Evolutionary conservation across 2,888 invertebrate species (phyloP).

Genomic region (Mechanitis messenoides): DNA sequence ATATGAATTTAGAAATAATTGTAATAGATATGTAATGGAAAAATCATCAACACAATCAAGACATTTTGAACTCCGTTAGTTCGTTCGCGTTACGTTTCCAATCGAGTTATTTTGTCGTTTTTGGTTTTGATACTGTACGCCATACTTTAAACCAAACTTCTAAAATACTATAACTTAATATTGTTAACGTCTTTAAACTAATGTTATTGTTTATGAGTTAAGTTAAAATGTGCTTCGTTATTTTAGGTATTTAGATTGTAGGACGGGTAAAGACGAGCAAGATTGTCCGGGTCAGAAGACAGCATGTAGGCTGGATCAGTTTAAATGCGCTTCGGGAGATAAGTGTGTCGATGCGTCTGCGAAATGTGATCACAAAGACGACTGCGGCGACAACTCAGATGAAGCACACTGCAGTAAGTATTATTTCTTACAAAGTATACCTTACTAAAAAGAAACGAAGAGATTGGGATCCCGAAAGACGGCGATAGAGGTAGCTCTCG

Average conservation of each 20-base stretch:
- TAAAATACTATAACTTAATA: no score
- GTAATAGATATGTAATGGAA: no score
- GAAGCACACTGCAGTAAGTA: slow-evolving; percentile 90
- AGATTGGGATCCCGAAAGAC: neutral
- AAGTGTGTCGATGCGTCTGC: slow-evolving; percentile 85
- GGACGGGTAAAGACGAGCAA: slow-evolving; percentile 88
- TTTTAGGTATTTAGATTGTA: slow-evolving; percentile 84
- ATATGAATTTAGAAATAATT: no score
- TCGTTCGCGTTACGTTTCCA: no score
- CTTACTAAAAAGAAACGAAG: neutral
- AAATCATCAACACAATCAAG: no score
- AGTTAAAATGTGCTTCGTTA: neutral
- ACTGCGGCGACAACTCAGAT: slow-evolving; percentile 94
- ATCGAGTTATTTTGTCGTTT: no score
- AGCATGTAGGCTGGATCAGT: slow-evolving; percentile 89
- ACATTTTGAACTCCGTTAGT: no score
- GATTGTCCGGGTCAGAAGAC: slow-evolving; percentile 78
- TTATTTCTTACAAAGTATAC: neutral
- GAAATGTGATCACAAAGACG: slow-evolving; percentile 91
- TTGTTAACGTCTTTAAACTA: no score
- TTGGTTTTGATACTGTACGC: no score
- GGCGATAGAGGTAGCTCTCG: no score
- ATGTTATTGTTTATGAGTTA: no score
- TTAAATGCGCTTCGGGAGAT: slow-evolving; percentile 87
- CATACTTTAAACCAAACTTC: no score